phyloP scores from a whole-genome alignment of 2,888 invertebrate species.

The Meloe dianella region DNA sequence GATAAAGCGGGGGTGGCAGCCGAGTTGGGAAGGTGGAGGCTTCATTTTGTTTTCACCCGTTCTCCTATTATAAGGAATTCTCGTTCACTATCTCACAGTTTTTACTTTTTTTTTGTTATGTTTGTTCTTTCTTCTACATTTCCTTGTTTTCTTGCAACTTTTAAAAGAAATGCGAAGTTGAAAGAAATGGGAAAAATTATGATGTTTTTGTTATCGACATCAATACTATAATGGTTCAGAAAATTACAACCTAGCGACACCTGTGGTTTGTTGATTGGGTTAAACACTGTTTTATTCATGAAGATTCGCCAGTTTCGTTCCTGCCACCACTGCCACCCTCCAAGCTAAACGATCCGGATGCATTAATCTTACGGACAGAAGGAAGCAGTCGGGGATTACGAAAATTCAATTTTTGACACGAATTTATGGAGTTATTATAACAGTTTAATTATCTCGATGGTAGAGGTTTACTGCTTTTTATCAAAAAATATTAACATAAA shows the following conservation, averaged over 20 bases:
- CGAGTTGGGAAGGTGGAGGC: conserved; percentile 45
- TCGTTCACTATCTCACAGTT: conserved; percentile 40
- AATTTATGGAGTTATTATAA: conserved; percentile 38
- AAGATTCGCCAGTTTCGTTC: conserved; percentile 13
- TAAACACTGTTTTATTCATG: conserved; percentile 31
- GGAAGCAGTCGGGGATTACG: conserved; percentile 31
- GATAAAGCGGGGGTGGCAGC: conserved; percentile 45
- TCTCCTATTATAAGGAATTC: conserved; percentile 52
- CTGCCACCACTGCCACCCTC: conserved; percentile 31
- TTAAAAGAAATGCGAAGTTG: background rate
- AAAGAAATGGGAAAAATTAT: background rate
- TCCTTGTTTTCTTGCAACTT: conserved; percentile 13
- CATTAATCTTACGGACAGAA: conserved; percentile 43
- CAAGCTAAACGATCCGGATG: conserved; percentile 43
- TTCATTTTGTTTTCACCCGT: conserved; percentile 59
- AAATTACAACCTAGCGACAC: conserved; percentile 22
- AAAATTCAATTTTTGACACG: conserved; percentile 33
- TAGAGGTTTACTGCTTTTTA: background rate
- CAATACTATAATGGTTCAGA: conserved; percentile 8
- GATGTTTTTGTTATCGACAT: conserved; percentile 3
- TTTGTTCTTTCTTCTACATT: conserved; percentile 12
- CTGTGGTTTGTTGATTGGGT: conserved; percentile 23
- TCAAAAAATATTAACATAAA: background rate
- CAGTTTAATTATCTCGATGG: conserved; percentile 32
- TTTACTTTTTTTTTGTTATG: conserved; percentile 34